Conservation (phyloP, 2,888 invertebrate species). For the Philereme vetulata region DNA sequence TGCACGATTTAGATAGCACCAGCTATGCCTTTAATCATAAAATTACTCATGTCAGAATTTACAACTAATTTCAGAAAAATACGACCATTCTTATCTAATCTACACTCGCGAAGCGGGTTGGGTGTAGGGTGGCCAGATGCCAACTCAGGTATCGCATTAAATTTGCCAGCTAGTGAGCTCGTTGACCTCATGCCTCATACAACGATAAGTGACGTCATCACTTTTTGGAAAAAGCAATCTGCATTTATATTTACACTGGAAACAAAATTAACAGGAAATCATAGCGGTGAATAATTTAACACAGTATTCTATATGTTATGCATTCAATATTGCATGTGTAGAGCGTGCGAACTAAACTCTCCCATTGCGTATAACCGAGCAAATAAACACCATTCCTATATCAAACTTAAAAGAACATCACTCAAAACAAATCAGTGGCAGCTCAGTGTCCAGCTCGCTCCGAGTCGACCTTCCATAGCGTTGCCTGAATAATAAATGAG, state of each 20-base stretch:
- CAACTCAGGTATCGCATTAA: slow-evolving; percentile 25
- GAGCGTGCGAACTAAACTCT: no score
- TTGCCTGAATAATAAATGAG: slow-evolving; percentile 40
- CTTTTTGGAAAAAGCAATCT: no score
- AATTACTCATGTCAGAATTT: neutral
- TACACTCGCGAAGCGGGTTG: slow-evolving; percentile 9
- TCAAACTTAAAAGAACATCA: slow-evolving; percentile 16
- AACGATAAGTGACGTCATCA: slow-evolving; percentile 9
- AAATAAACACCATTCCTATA: neutral
- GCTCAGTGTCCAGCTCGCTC: slow-evolving; percentile 12
- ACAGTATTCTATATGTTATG: no score
- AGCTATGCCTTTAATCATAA: neutral
- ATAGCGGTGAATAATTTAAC: no score
- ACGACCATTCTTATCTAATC: slow-evolving; percentile 21
- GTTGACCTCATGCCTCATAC: slow-evolving; percentile 15
- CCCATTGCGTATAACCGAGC: neutral
- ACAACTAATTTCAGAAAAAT: slow-evolving; percentile 4
- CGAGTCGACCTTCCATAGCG: slow-evolving; percentile 25
- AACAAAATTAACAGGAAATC: no score
- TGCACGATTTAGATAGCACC: no score
- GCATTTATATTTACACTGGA: no score
- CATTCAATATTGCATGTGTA: no score
- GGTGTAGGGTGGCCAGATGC: slow-evolving; percentile 21
- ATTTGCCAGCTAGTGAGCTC: slow-evolving; percentile 17
- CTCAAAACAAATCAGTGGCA: slow-evolving; percentile 21